Percentiles rank a stretch among this genome's conserved stretches.
These are phyloP conservation scores for Sandelia bainsii DNA, from an alignment of 2,797 vertebrate species.

Conservation along the genomic window DNA sequence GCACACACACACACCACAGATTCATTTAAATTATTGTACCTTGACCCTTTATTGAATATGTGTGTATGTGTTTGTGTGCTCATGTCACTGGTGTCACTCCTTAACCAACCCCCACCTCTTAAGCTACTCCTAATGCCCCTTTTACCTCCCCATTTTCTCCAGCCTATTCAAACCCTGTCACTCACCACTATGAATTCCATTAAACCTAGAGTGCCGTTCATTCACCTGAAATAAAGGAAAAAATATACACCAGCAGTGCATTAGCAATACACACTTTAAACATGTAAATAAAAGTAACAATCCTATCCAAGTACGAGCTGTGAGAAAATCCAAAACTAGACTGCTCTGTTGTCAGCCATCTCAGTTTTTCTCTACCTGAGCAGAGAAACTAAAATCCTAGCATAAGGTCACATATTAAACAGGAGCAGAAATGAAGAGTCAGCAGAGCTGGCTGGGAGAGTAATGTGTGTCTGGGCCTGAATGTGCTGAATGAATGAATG, in stretches of 20 bases:
- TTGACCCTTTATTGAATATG: constrained; percentile 65
- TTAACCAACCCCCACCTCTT: constrained; percentile 74
- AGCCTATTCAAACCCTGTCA: constrained; percentile 82
- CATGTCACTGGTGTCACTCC: constrained; percentile 72
- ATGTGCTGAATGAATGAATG: constrained; percentile 85
- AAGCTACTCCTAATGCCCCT: constrained; percentile 77
- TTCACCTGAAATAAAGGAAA: constrained; percentile 74
- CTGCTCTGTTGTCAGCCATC: constrained; percentile 45
- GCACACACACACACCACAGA: constrained; percentile 23
- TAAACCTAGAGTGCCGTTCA: constrained; percentile 69
- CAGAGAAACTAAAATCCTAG: constrained; percentile 68
- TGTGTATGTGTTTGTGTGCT: constrained; percentile 50
- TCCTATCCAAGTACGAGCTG: not conserved
- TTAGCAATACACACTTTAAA: constrained; percentile 57
- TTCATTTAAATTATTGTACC: constrained; percentile 61
- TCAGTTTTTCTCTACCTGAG: constrained; percentile 58
- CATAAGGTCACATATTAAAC: constrained; percentile 81
- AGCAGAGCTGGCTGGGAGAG: constrained; percentile 81
- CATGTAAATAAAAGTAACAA: constrained; percentile 18
- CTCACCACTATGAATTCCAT: constrained; percentile 79
- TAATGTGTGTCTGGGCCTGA: constrained; percentile 79
- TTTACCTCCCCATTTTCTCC: constrained; percentile 81
- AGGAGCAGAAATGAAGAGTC: constrained; percentile 81
- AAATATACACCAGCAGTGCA: constrained; percentile 63
- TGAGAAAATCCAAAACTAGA: constrained; percentile 31